Base-by-base conservation (phyloP, 1,140 invertebrate genomes). In the Mercenaria mercenaria region DNA sequence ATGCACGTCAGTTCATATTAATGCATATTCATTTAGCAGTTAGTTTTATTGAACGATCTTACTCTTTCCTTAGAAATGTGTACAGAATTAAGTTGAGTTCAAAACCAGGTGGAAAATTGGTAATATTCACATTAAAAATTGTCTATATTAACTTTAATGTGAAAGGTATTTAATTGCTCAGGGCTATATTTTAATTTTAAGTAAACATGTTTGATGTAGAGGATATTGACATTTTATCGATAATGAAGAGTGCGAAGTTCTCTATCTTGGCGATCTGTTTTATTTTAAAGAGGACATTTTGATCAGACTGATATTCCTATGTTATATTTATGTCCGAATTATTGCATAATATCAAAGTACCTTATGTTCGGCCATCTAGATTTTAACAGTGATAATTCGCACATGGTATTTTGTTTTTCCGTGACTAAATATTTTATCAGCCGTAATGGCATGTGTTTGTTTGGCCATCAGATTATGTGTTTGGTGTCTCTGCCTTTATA, bases 201-300 rank as follows among this genome's bases (percentile, higher is more conserved):
- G 76, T 79, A 29, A 76, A 50, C 50, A 79, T 79, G 47, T 79
- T n/a, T 3, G 1, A 79, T 52, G 10, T 11, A 59, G 6, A 52
- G 56, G 56, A 79, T 56, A 79, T 56, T 79, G 76, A 79, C 76
- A 79, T 79, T 79, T 79, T 79, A 52, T 56, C 43, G 50, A 79
- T 79, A 79, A n/a, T 37, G 37, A 56, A 11, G 34, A 20, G 76
- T 52, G 47, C 37, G 11, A 52, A 32, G 1, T 52, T 34, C 15
- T n/a, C 47, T 79, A 79, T 79, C 76, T 79, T 8, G 6, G 15
- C 32, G 8, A 79, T 79, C 76, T 34, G 47, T 52, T 52, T 52
- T 79, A 52, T 50, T 13, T 50, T 10, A 37, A 32, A 52, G 10
- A 34, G 43, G 47, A 79, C 43, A 79, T 52, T 52, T 79, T 37